Evolutionary conservation across 1,140 invertebrate species (phyloP), one percentile per base, ranked within the genome.

Genomic region (Onthophagus taurus): DNA sequence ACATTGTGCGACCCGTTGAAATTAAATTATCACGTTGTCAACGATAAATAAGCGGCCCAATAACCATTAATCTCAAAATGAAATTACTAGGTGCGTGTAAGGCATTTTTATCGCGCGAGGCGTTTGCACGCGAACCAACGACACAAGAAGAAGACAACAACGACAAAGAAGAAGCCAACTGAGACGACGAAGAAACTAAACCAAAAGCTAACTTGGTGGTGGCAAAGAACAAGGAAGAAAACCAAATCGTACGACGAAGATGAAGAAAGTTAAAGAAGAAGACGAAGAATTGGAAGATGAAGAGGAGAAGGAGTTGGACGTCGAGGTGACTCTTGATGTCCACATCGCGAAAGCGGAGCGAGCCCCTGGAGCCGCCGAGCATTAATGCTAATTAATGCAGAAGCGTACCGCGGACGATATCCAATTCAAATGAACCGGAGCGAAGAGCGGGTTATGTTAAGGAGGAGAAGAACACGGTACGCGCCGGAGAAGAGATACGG

Each of bases 401-500:
- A 4, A 14, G 12, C 19, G 18, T 7, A 21, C 17, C 19, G 9
- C 8, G 30, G 33, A 43, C 33, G 20, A 43, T 43, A 43, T 43
- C 30, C 41, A 43, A 43, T 43, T 43, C 41, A 33, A 43, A 43
- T 43, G 41, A 43, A n/a, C n/a, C n/a, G n/a, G n/a, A n/a, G n/a
- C n/a, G n/a, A n/a, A 43, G 23, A 29, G 21, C 23, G 23, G 9
- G 18, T 13, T 30, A 31, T 31, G 41, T 34, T 33, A 33, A 43
- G 5, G 23, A 43, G 12, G 11, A 26, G 31, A n/a, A n/a, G n/a
- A 33, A 33, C 41, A 34, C 23, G 41, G 11, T 33, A n/a, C n/a
- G n/a, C n/a, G 13, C 23, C 16, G 31, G 11, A 43, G n/a, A n/a
- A 16, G 41, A 43, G 31, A 21, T 33, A 34, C 29, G 11, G 30